Percentiles rank a stretch among this genome's conserved stretches.
These are phyloP conservation scores for Glossosoma conforme DNA, from an alignment of 1,140 invertebrate genomes.

Conservation along the genomic window DNA sequence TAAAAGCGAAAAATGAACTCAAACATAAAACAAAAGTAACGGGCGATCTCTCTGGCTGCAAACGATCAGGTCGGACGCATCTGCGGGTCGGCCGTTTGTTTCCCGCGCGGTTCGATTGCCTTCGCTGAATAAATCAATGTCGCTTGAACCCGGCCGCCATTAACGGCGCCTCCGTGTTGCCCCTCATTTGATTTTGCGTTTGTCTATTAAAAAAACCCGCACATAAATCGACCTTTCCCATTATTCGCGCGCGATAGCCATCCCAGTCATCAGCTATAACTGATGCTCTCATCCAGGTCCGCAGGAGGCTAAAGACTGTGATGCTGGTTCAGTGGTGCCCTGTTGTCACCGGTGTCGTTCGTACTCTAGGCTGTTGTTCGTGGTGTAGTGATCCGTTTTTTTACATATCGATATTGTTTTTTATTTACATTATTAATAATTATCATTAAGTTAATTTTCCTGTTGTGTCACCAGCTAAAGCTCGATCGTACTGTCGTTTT, in stretches of 20 bases:
- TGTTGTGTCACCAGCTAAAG: slow-evolving; percentile 32
- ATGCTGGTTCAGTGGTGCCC: slow-evolving; percentile 15
- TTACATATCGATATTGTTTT: slow-evolving; percentile 29
- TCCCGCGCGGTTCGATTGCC: slow-evolving; percentile 18
- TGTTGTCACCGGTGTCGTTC: slow-evolving; percentile 41
- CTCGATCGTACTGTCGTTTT: slow-evolving; percentile 31
- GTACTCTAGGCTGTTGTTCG: slow-evolving; percentile 48
- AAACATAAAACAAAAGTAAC: neutral
- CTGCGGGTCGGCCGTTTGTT: slow-evolving; percentile 11
- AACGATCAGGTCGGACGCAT: slow-evolving; percentile 1
- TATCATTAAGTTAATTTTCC: slow-evolving; percentile 26
- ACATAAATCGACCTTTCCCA: neutral
- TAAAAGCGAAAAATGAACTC: too few relatives aligned
- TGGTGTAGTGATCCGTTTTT: slow-evolving; percentile 30
- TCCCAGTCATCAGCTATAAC: slow-evolving; percentile 9
- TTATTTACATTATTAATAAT: slow-evolving; percentile 26
- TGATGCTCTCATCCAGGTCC: neutral
- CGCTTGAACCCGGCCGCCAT: slow-evolving; percentile 19
- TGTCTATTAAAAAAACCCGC: slow-evolving; percentile 11
- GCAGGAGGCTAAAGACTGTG: slow-evolving; percentile 19
- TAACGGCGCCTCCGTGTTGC: slow-evolving; percentile 19
- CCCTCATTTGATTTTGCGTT: slow-evolving; percentile 14
- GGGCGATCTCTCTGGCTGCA: slow-evolving; percentile 4
- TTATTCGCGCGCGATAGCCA: too few relatives aligned
- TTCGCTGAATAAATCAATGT: slow-evolving; percentile 20